Conservation (phyloP, 2,888 invertebrate species). For the Fragum sueziense region DNA sequence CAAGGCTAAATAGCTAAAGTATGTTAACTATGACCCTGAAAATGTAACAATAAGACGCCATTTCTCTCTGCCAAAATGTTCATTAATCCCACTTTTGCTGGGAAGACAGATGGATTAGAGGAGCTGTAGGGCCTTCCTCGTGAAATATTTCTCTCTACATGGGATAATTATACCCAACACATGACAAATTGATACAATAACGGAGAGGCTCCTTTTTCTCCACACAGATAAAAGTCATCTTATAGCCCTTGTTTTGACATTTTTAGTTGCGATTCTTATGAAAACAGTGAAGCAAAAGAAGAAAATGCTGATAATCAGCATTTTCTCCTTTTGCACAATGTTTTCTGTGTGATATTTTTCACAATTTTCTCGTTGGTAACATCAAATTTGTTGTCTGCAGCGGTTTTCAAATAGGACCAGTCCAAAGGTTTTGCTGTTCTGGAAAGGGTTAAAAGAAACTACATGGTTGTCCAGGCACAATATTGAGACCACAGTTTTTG, state of each 20-base stretch:
- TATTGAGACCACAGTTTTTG: too few species aligned
- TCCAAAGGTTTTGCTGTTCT: not conserved
- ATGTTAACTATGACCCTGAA: not conserved
- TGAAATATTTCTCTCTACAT: not conserved
- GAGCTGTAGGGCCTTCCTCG: not conserved
- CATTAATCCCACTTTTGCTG: not conserved
- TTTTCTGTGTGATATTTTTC: not conserved
- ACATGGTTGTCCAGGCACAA: too few species aligned
- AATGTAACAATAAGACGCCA: not conserved
- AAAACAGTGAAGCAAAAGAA: not conserved
- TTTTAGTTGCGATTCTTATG: too few species aligned
- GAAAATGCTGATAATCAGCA: not conserved
- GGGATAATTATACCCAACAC: not conserved
- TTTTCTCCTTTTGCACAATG: conserved; percentile 8
- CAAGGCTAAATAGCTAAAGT: too few species aligned
- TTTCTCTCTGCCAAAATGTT: not conserved
- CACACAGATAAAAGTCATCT: too few species aligned
- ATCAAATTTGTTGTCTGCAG: not conserved
- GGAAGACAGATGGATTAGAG: not conserved
- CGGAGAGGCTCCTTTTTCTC: not conserved
- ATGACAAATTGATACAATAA: not conserved
- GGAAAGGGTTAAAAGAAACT: too few species aligned
- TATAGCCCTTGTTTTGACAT: too few species aligned
- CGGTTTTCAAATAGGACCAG: not conserved
- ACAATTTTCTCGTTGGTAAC: not conserved